Base-by-base conservation (phyloP, 2,113 vertebrate species). In the Macheiramphus alcinus region DNA sequence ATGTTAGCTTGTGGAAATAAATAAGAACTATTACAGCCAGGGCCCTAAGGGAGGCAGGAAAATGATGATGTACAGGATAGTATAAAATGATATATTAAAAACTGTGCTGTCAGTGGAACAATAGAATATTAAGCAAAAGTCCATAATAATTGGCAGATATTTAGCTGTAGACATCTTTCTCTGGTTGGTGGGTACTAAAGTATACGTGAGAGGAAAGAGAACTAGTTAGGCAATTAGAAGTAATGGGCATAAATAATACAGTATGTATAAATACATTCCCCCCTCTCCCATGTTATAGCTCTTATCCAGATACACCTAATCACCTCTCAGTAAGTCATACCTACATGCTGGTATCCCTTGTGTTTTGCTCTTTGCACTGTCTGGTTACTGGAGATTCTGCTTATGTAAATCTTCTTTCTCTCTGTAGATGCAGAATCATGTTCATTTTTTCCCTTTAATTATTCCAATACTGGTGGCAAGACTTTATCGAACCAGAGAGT, bases 161-260 rank as follows among this genome's bases (percentile, higher is more conserved):
- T 97, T 97, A 97, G 94, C 84, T 95, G 63, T 55, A 97, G 95
- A 93, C 56, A 79, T 93, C 95, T 97, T 97, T 96, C 87, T 96
- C 70, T 94, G 86, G 95, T 91, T 93, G 90, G 97, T 96, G 94
- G 80, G 81, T 97, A 96, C 94, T 97, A 91, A 97, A 97, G 95
- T 93, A 93, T 96, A 96, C 67, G 84, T 95, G 97, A 96, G 86
- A 95, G 74, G 94, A 95, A 97, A 95, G 78, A 94, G 88, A 97
- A 98, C 68, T 97, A 97, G 97, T 97, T 95, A 91, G 88, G 78
- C 94, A 95, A 97, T 97, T 98, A 97, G 95, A 96, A 93, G 73
- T 88, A 96, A 97, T 95, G 88, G 93, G 75, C 87, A 96, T 95
- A 96, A 96, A 95, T 91, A 96, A 91, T 70, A 93, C 81, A 94